phyloP scores from a whole-genome alignment of 2,888 invertebrate genomes.

The Parthenolecanium corni region DNA sequence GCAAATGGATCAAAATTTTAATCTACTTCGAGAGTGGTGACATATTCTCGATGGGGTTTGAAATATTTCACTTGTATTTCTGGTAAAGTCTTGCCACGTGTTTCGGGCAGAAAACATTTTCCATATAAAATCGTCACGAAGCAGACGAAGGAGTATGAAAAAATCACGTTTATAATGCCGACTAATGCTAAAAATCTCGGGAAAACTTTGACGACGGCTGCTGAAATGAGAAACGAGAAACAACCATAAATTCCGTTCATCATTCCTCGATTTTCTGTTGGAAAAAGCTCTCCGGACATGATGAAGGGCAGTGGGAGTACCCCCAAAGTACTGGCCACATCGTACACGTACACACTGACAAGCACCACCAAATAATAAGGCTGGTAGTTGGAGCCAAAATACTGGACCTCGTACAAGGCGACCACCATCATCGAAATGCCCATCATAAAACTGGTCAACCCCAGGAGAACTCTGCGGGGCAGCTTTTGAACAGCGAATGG shows the following conservation, averaged over 20 bases:
- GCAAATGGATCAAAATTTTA: too few relatives aligned
- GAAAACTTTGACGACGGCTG: conserved; percentile 12
- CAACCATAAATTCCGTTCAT: conserved; percentile 20
- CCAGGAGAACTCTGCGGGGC: conserved; percentile 8
- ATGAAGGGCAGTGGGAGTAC: conserved; percentile 22
- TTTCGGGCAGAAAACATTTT: conserved; percentile 19
- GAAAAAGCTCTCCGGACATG: conserved; percentile 20
- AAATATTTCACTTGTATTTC: conserved; percentile 23
- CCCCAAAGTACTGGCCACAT: conserved; percentile 18
- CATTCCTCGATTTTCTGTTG: conserved; percentile 13
- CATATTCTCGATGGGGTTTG: not conserved
- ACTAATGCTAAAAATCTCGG: not conserved
- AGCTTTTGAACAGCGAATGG: conserved; percentile 12
- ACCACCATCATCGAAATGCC: conserved; percentile 13
- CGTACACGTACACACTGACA: conserved; percentile 17
- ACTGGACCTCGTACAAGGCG: conserved; percentile 17
- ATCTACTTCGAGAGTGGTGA: too few relatives aligned
- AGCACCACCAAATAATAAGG: conserved; percentile 20
- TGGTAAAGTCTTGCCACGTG: conserved; percentile 15
- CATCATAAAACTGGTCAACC: conserved; percentile 19
- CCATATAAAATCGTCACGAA: conserved; percentile 12
- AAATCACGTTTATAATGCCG: conserved; percentile 16
- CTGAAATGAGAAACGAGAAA: conserved; percentile 24
- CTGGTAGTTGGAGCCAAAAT: not conserved
- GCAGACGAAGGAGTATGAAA: conserved; percentile 15